Evolutionary conservation across 2,797 vertebrate genomes (phyloP).

Genomic region (Spheniscus humboldti): DNA sequence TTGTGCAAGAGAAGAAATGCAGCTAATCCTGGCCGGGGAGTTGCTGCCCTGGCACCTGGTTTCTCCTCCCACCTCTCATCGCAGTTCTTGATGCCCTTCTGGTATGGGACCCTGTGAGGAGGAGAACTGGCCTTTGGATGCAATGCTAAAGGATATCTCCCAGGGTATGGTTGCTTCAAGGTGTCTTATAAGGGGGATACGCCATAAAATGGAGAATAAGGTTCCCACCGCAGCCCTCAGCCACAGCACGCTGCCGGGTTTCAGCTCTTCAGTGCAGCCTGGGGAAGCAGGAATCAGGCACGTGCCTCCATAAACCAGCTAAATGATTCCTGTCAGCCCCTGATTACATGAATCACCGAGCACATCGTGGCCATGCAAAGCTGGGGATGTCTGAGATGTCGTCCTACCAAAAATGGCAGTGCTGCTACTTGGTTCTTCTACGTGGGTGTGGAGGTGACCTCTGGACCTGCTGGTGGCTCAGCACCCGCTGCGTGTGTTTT

Average conservation of each 20-base stretch:
- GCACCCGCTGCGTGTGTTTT: accelerated
- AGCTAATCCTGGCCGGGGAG: neutral
- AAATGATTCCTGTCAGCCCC: neutral
- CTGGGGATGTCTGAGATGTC: neutral
- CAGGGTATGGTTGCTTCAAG: neutral
- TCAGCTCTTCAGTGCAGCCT: neutral
- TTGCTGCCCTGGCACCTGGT: neutral
- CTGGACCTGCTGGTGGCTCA: neutral
- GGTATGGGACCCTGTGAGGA: neutral
- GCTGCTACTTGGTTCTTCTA: neutral
- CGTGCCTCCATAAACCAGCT: neutral
- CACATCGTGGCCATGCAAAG: accelerated
- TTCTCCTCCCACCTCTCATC: neutral
- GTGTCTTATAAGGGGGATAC: neutral
- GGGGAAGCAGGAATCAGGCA: neutral
- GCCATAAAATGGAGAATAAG: neutral
- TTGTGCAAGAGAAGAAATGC: neutral
- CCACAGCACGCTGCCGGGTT: accelerated
- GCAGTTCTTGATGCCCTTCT: neutral
- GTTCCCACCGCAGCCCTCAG: neutral
- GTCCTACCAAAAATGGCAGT: neutral
- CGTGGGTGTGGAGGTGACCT: neutral
- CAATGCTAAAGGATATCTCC: neutral
- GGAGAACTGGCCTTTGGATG: neutral
- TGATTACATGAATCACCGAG: neutral